phyloP scores from a whole-genome alignment of 2,113 vertebrate genomes.

The Dermatemys mawii region DNA sequence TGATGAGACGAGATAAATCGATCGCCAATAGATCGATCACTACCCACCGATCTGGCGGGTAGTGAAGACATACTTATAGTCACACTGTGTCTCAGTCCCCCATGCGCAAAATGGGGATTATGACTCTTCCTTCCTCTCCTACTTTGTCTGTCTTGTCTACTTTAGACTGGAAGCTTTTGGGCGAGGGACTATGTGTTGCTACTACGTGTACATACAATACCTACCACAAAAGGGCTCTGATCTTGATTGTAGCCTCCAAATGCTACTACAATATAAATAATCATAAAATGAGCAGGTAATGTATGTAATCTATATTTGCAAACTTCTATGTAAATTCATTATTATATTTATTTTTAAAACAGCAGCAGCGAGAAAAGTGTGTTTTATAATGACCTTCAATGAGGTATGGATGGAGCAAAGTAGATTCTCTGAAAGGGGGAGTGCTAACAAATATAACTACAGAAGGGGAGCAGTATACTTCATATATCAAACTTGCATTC shows the following conservation, averaged over 20 bases:
- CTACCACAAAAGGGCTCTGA: rapidly evolving
- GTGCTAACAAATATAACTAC: not conserved
- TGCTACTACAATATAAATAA: not conserved
- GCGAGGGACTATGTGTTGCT: not conserved
- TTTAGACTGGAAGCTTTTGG: not conserved
- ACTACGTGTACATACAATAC: not conserved
- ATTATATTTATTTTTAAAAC: not conserved
- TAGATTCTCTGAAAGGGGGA: not conserved
- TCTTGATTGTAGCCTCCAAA: not conserved
- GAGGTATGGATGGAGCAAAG: not conserved
- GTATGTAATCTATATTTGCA: not conserved
- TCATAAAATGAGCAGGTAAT: not conserved
- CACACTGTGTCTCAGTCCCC: not conserved
- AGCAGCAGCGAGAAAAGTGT: not conserved
- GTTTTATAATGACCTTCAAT: not conserved
- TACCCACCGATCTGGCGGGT: too few relatives aligned
- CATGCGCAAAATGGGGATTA: not conserved
- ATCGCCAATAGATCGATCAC: too few relatives aligned
- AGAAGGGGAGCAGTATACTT: not conserved
- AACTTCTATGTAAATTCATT: not conserved
- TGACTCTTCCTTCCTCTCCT: not conserved
- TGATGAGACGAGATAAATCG: too few relatives aligned
- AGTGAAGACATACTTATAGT: too few relatives aligned
- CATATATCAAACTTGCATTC: not conserved
- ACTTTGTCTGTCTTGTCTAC: not conserved